Percentiles rank a stretch among this genome's conserved stretches.
Evolutionary conservation across 1,140 invertebrate genomes (phyloP).

Genomic region (Papilio glaucus): DNA sequence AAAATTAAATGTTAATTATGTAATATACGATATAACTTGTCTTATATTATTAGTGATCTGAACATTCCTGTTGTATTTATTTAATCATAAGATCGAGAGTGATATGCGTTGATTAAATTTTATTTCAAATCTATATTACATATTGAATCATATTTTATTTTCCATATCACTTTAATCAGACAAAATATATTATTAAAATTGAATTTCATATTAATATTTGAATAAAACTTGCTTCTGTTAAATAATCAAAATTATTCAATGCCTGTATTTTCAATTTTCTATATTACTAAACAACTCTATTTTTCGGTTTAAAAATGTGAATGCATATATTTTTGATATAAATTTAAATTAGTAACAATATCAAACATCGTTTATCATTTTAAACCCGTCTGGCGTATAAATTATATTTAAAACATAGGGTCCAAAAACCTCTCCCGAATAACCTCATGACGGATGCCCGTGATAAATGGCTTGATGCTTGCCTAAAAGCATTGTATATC

Average conservation of each 20-base stretch:
- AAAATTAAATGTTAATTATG: neutral
- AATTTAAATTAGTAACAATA: conserved; percentile 20
- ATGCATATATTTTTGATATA: conserved; percentile 11
- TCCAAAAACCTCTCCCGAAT: conserved; percentile 37
- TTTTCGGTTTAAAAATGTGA: neutral
- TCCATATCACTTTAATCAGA: no score
- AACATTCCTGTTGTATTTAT: no score
- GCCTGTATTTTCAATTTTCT: no score
- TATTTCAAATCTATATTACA: no score
- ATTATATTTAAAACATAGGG: conserved; percentile 34
- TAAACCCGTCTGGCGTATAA: conserved; percentile 34
- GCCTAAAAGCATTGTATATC: conserved; percentile 34
- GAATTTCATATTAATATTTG: no score
- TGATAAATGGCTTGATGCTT: conserved; percentile 46
- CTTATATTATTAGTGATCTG: no score
- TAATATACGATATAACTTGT: neutral
- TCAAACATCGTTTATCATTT: conserved; percentile 40
- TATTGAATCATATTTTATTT: no score
- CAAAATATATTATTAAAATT: no score
- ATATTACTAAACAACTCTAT: conserved; percentile 7
- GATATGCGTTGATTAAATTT: no score
- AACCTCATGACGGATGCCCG: conserved; percentile 44
- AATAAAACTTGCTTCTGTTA: no score
- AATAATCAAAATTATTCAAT: no score
- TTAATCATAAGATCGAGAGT: no score